Evolutionary conservation across 2,888 invertebrate species (phyloP).

Genomic region (Panopea generosa): DNA sequence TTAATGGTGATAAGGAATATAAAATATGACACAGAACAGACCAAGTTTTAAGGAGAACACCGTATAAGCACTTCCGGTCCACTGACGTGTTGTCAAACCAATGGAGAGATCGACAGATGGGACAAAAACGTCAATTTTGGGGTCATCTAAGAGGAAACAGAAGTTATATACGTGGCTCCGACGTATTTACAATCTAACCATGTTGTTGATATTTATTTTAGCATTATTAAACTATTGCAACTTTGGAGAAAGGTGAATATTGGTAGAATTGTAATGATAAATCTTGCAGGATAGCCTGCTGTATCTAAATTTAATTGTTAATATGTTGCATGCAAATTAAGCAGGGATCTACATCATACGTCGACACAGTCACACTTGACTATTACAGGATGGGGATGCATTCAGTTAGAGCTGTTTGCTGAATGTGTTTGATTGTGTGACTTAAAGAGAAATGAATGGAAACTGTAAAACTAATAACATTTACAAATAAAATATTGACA

Average conservation of each 20-base stretch:
- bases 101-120: constrained; percentile 70
- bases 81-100: constrained; percentile 75
- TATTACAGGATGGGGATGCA: too few species aligned
- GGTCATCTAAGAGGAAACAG: constrained; percentile 21
- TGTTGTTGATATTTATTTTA: constrained; percentile 12
- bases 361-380: too few species aligned
- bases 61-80: neutral
- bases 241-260: constrained; percentile 30
- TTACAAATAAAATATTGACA: too few species aligned
- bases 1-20: too few species aligned
- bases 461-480: too few species aligned
- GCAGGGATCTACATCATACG: neutral
- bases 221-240: constrained; percentile 19
- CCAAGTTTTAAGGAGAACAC: too few species aligned
- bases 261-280: neutral
- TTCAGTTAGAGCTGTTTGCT: too few species aligned
- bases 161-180: constrained; percentile 8
- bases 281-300: neutral
- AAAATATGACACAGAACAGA: constrained; percentile 5
- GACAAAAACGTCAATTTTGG: constrained; percentile 53
- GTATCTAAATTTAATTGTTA: too few species aligned
- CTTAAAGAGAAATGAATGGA: too few species aligned
- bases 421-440: too few species aligned
- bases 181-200: constrained; percentile 19
- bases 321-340: neutral